Evolutionary conservation across 2,113 vertebrate species (phyloP), one percentile per base, ranked within the genome.

Genomic region (Proteles cristata): DNA sequence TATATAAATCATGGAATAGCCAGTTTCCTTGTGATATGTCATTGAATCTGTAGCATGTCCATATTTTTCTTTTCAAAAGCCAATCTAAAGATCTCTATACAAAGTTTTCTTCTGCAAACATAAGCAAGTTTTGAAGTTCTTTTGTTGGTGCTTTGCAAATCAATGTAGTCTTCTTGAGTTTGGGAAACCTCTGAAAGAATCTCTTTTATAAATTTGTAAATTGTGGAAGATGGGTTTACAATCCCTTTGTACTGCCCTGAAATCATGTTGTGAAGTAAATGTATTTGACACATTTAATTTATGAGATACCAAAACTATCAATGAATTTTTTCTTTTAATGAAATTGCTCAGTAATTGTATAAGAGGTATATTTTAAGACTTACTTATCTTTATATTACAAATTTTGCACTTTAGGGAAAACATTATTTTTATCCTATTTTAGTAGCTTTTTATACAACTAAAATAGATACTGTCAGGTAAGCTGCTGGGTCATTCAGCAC

Each of bases 121-220:
- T n/a, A 71, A 94, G 23, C 79, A 92, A 55, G 50, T 98, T 91
- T 82, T 63, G 69, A 97, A 58, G 92, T 66, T 23, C 94, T 26
- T 95, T 4, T 39, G 82, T 35, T 58, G 83, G 33, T 76, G 85
- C 11, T 94, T 76, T 97, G 43, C 58, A 97, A 98, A 98, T 96
- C 96, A 96, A 43, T 97, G 58, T 8, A 87, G 33, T 91, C 73
- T 31, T 88, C 79, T 96, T 89, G 88, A 97, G 31, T 93, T 86
- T 96, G 96, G 26, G 31, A 90, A 96, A 87, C 74, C 76, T 23
- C 86, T 86, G 50, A 93, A 95, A 53, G n/a, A 96, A 80, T 28
- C 39, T 94, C 74, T 96, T 98, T 93, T 81, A 96, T 87, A 83
- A 97, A 97, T 68, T 87, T 74, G n/a, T 65, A 97, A 96, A 97